phyloP scores from a whole-genome alignment of 2,888 invertebrate species.

The Asteroscopus sphinx region DNA sequence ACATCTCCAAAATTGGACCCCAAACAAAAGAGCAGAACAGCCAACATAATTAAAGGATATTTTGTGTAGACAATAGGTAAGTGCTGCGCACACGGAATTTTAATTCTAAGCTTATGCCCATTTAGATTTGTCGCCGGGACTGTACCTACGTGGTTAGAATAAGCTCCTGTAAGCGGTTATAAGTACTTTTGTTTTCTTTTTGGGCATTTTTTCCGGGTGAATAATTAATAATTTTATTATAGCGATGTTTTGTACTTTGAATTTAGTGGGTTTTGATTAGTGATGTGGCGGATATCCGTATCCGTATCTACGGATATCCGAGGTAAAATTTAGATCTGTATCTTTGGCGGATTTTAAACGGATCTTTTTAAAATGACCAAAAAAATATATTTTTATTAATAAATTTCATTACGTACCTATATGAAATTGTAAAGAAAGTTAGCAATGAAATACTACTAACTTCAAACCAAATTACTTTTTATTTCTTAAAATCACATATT shows the following conservation, averaged over 20 bases:
- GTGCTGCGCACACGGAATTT: slow-evolving; percentile 82
- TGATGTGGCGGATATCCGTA: too few relatives aligned
- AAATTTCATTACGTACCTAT: too few relatives aligned
- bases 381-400: too few relatives aligned
- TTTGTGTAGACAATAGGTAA: slow-evolving; percentile 85
- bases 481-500: too few relatives aligned
- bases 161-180: slow-evolving; percentile 47
- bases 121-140: slow-evolving; percentile 80
- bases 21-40: slow-evolving; percentile 65
- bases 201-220: slow-evolving; percentile 32
- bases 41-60: slow-evolving; percentile 83
- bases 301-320: too few relatives aligned
- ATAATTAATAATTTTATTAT: slow-evolving; percentile 33
- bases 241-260: slow-evolving; percentile 14
- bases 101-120: slow-evolving; percentile 79
- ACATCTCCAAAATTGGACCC: slow-evolving; percentile 37
- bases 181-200: slow-evolving; percentile 33
- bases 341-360: too few relatives aligned
- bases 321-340: too few relatives aligned
- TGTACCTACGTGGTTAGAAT: slow-evolving; percentile 71
- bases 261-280: neutral
- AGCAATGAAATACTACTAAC: too few relatives aligned
- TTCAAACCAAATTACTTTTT: too few relatives aligned
- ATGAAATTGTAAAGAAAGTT: too few relatives aligned
- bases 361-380: too few relatives aligned